Evolutionary conservation across 2,888 invertebrate genomes (phyloP).

Genomic region (Ichneumoninae sp.): DNA sequence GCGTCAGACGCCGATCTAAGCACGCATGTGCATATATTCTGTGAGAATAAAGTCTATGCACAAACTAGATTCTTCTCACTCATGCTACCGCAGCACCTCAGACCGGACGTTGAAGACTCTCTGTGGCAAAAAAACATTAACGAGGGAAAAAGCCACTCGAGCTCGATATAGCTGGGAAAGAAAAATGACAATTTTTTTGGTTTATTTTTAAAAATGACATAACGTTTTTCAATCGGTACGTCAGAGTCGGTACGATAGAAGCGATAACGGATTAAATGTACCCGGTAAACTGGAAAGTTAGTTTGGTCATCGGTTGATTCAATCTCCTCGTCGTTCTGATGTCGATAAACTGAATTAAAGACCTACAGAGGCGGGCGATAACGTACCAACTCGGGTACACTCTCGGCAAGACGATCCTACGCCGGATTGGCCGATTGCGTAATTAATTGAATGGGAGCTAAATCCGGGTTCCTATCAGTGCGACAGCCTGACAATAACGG

Average conservation of each 20-base stretch:
- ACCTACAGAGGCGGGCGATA: not conserved
- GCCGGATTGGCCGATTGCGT: not conserved
- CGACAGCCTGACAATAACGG: conserved; percentile 19
- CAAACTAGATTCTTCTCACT: conserved; percentile 10
- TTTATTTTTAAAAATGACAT: not conserved
- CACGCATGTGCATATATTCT: conserved; percentile 15
- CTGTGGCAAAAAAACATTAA: conserved; percentile 31
- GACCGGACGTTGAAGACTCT: conserved; percentile 15
- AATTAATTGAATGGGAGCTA: conserved; percentile 22
- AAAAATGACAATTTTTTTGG: conserved; percentile 12
- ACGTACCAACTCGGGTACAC: not conserved
- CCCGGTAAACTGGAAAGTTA: not conserved
- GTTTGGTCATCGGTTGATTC: not conserved
- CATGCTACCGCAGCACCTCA: conserved; percentile 4
- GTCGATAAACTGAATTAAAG: not conserved
- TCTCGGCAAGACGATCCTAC: not conserved
- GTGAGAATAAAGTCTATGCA: not conserved
- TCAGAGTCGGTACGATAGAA: too few species aligned
- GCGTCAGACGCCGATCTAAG: conserved; percentile 8
- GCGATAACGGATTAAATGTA: not conserved
- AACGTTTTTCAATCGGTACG: not conserved
- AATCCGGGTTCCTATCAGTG: conserved; percentile 16
- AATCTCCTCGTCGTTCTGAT: not conserved
- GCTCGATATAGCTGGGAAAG: conserved; percentile 6
- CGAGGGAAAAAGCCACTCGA: conserved; percentile 26